Percentiles rank a stretch among this genome's conserved stretches.
Evolutionary conservation across 2,888 invertebrate species (phyloP).

Genomic region (Salpingus planirostris): DNA sequence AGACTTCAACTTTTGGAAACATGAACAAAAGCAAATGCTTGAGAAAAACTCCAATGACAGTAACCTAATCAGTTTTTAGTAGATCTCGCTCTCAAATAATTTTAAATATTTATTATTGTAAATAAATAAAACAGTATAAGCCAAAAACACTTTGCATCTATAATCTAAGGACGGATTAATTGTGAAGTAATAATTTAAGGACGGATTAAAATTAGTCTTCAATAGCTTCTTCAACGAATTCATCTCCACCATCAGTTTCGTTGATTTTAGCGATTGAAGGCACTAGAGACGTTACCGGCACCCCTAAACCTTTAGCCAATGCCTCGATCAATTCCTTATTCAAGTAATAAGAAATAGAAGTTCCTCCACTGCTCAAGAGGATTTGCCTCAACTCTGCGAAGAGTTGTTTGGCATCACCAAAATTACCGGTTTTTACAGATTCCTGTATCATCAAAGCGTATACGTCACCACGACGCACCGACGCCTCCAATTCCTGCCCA

Average conservation of each 20-base stretch:
- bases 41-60: too few species aligned
- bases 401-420: constrained; percentile 35
- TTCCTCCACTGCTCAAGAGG: constrained; percentile 24
- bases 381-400: constrained; percentile 35
- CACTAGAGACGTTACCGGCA: constrained; percentile 29
- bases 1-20: not conserved
- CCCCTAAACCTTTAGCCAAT: constrained; percentile 35
- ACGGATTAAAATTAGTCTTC: constrained; percentile 19
- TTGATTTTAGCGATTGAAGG: constrained; percentile 22
- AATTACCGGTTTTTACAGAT: constrained; percentile 32
- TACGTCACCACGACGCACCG: constrained; percentile 40
- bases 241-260: constrained; percentile 21
- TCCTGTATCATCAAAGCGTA: constrained; percentile 41
- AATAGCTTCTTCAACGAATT: constrained; percentile 30
- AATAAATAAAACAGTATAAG: too few species aligned
- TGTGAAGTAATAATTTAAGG: too few species aligned
- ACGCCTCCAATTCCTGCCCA: constrained; percentile 35
- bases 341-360: constrained; percentile 38
- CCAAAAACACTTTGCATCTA: too few species aligned
- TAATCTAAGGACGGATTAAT: constrained; percentile 6
- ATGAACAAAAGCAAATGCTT: not conserved
- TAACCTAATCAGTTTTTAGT: too few species aligned
- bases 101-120: too few species aligned
- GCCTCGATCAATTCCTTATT: constrained; percentile 37
- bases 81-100: too few species aligned